These are phyloP conservation scores for Proctacanthus coquilletti DNA, from an alignment of 1,140 invertebrate species.

Conservation along the genomic window DNA sequence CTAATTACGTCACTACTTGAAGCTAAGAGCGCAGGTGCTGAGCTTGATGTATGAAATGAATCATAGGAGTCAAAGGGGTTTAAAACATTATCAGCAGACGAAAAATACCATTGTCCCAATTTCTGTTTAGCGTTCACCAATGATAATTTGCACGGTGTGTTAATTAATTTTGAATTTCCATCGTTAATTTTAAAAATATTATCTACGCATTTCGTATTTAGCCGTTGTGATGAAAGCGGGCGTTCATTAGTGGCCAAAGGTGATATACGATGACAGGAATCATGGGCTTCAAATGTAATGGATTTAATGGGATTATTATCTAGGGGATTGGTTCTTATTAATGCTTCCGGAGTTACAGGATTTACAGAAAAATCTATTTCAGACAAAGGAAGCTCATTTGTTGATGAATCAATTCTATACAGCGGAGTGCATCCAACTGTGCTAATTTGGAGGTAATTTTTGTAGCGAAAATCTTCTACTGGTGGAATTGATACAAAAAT, in stretches of 20 bases:
- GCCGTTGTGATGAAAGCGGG: constrained; percentile 31
- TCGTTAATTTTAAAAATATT: no score
- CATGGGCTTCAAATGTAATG: not conserved
- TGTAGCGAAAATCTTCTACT: not conserved
- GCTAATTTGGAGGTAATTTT: not conserved
- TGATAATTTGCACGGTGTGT: no score
- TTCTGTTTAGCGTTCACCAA: no score
- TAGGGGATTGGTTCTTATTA: not conserved
- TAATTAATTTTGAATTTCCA: no score
- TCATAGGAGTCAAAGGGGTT: no score
- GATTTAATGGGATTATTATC: constrained; percentile 14
- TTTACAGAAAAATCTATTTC: constrained; percentile 31
- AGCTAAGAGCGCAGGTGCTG: no score
- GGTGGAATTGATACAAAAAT: not conserved
- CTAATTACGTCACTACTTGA: no score
- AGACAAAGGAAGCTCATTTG: constrained; percentile 42
- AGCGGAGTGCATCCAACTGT: not conserved
- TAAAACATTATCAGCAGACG: no score
- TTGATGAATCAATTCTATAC: constrained; percentile 29
- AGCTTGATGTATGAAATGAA: no score
- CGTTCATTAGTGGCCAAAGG: constrained; percentile 33
- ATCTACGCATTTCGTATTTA: no score
- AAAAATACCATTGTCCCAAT: no score
- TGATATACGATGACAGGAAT: constrained; percentile 10
- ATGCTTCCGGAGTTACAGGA: constrained; percentile 16